phyloP scores from a whole-genome alignment of 2,113 vertebrate genomes.

The Crotophaga sulcirostris region DNA sequence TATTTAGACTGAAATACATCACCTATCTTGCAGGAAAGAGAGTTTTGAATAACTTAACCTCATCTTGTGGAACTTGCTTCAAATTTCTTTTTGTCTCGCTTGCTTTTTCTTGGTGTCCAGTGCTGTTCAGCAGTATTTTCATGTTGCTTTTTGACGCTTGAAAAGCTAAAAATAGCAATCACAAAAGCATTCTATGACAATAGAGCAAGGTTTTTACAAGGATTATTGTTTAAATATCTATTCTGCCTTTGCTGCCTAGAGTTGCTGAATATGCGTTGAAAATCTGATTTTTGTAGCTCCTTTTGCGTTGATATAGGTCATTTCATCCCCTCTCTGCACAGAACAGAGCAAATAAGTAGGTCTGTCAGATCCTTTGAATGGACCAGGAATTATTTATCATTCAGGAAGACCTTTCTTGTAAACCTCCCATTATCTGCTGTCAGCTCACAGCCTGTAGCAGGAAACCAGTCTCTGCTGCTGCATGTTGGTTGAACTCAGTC shows the following conservation, averaged over 20 bases:
- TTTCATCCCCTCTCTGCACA: not conserved
- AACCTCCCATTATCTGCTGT: not conserved
- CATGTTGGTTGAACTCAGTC: not conserved
- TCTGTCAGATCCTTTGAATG: not conserved
- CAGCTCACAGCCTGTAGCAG: not conserved
- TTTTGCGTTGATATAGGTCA: slow-evolving; percentile 17
- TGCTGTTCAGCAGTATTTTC: not conserved
- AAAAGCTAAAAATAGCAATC: slow-evolving; percentile 8
- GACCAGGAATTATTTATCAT: not conserved
- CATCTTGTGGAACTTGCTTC: not conserved
- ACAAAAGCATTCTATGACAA: not conserved
- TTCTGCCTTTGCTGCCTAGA: not conserved
- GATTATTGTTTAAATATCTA: not conserved
- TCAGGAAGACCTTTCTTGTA: not conserved
- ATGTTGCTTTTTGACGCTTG: not conserved
- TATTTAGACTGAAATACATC: slow-evolving; percentile 19
- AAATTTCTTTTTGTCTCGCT: not conserved
- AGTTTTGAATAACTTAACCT: not conserved
- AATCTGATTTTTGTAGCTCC: not conserved
- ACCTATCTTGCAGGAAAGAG: slow-evolving; percentile 15
- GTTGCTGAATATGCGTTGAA: slow-evolving; percentile 17
- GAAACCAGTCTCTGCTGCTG: not conserved
- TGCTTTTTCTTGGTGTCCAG: not conserved
- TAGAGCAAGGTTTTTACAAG: not conserved
- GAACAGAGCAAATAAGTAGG: not conserved